phyloP scores from a whole-genome alignment of 2,888 invertebrate genomes.

The Agonopterix heracliana region DNA sequence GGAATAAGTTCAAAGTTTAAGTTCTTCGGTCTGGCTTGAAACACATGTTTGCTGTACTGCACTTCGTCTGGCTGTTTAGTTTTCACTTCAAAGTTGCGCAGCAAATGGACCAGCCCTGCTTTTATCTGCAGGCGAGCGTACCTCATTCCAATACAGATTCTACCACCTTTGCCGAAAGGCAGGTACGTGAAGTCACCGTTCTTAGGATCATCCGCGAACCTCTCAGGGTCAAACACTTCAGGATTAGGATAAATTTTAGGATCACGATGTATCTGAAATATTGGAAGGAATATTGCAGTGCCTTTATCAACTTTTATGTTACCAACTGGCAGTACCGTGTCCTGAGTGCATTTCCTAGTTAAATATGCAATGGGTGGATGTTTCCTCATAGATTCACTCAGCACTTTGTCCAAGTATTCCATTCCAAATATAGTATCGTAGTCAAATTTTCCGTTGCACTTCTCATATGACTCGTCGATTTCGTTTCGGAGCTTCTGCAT shows the following conservation, averaged over 20 bases:
- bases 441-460: conserved; percentile 31
- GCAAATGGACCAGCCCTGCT: no score
- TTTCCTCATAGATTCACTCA: conserved; percentile 46
- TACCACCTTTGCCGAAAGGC: conserved; percentile 69
- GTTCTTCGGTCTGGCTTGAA: no score
- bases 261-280: conserved; percentile 49
- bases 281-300: conserved; percentile 26
- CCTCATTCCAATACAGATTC: conserved; percentile 66
- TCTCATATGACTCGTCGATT: conserved; percentile 42
- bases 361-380: conserved; percentile 45
- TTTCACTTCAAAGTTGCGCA: no score
- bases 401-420: conserved; percentile 52
- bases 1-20: no score
- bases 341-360: conserved; percentile 37
- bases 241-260: conserved; percentile 49
- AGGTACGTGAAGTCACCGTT: conserved; percentile 57
- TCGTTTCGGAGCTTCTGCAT: conserved; percentile 48
- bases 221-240: conserved; percentile 57
- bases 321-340: conserved; percentile 35
- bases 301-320: conserved; percentile 35
- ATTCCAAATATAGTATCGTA: conserved; percentile 44
- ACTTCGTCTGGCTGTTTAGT: no score
- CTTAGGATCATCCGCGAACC: conserved; percentile 48
- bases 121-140: no score
- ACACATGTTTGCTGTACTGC: no score